Percentiles rank a stretch among this genome's conserved stretches.
These are phyloP conservation scores for Paralichthys olivaceus DNA, from an alignment of 2,113 vertebrate genomes.

Conservation along the genomic window DNA sequence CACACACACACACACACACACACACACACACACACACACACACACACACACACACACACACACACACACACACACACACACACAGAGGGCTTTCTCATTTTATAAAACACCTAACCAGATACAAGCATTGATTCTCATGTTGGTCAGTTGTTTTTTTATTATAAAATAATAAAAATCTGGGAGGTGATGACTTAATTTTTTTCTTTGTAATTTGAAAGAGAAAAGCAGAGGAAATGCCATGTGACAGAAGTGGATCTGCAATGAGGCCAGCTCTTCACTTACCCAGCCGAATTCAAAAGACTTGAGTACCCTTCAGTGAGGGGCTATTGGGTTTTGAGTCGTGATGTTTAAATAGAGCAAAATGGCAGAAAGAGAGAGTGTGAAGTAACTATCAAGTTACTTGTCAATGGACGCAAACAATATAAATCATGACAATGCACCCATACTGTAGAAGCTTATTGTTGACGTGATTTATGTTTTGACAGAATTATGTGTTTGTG, in stretches of 20 bases:
- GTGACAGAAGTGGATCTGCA: slow-evolving; percentile 53
- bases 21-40: slow-evolving; percentile 28
- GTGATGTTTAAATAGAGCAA: slow-evolving; percentile 51
- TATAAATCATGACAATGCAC: not conserved
- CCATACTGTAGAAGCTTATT: too few species aligned
- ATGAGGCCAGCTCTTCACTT: slow-evolving; percentile 61
- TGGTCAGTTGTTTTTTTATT: slow-evolving; percentile 2
- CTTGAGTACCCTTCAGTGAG: slow-evolving; percentile 58
- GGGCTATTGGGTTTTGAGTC: slow-evolving; percentile 51
- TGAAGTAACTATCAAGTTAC: slow-evolving; percentile 10
- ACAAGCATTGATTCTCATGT: not conserved
- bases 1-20: slow-evolving; percentile 40
- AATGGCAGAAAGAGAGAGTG: not conserved
- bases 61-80: not conserved
- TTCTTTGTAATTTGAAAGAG: slow-evolving; percentile 33
- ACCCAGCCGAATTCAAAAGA: slow-evolving; percentile 58
- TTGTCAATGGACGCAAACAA: not conserved
- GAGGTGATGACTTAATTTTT: slow-evolving; percentile 22
- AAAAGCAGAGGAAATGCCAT: slow-evolving; percentile 47
- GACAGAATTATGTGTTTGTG: too few species aligned
- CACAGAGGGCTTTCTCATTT: not conserved
- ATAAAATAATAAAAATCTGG: slow-evolving; percentile 40
- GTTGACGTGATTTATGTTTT: too few species aligned
- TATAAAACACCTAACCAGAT: slow-evolving; percentile 8
- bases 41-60: slow-evolving; percentile 18